A percentile compares a stretch with the other conserved stretches of the same genome.
Evolutionary conservation across 2,113 vertebrate species (phyloP).

Genomic region (Ibidorhyncha struthersii): DNA sequence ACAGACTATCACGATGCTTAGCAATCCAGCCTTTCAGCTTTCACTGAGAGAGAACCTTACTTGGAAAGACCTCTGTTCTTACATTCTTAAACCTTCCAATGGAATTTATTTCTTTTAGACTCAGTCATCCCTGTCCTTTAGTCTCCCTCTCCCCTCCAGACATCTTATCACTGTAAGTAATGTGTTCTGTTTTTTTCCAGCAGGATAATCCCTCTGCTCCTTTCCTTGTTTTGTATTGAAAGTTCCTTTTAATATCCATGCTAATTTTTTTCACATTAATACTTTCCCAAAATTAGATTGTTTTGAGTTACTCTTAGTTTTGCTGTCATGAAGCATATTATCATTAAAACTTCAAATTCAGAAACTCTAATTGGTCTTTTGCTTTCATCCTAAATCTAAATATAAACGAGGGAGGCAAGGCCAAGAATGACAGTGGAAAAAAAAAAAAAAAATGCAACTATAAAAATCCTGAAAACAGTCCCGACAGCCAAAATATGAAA

Average conservation of each 20-base stretch:
- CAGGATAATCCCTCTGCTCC: not conserved
- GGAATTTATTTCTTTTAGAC: not conserved
- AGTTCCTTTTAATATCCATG: not conserved
- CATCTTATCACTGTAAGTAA: not conserved
- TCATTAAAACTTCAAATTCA: not conserved
- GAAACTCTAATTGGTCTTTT: not conserved
- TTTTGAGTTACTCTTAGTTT: not conserved
- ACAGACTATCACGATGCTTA: not conserved
- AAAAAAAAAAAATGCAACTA: not conserved
- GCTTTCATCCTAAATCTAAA: not conserved
- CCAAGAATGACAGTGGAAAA: not conserved
- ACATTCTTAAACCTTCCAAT: not conserved
- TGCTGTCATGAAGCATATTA: not conserved
- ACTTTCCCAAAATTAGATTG: not conserved
- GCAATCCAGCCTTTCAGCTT: not conserved
- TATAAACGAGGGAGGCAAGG: not conserved
- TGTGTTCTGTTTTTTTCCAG: not conserved
- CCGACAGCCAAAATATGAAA: slow-evolving; percentile 12
- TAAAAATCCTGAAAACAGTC: slow-evolving; percentile 6
- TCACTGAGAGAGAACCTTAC: not conserved
- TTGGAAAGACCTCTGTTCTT: not conserved
- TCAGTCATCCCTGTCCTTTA: not conserved
- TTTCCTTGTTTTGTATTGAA: not conserved
- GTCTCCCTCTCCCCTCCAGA: not conserved
- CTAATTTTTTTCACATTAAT: not conserved